Percentiles rank a stretch among this genome's conserved stretches.
These are phyloP conservation scores for Apamea anceps DNA, from an alignment of 2,888 invertebrate genomes.

Conservation along the genomic window DNA sequence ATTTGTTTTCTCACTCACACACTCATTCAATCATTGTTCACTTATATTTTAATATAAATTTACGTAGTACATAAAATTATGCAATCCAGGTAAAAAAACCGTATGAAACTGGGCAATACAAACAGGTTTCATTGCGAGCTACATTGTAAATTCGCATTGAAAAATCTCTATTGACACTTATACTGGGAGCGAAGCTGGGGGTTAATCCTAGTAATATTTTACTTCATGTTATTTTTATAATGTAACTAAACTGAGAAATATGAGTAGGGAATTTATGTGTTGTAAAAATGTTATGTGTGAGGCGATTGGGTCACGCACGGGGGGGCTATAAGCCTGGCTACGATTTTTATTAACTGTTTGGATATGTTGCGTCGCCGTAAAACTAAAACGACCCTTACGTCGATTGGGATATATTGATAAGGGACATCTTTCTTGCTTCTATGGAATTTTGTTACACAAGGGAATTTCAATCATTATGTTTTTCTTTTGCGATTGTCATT, in stretches of 20 bases:
- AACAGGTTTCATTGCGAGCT: conserved; percentile 33
- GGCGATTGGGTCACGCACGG: conserved; percentile 72
- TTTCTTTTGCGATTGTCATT: not conserved
- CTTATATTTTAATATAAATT: not conserved
- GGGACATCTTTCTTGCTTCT: conserved; percentile 36
- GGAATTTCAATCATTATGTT: not conserved
- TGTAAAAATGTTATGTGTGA: conserved; percentile 76
- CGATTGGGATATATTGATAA: conserved; percentile 58
- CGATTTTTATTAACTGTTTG: conserved; percentile 76
- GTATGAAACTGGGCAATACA: conserved; percentile 20
- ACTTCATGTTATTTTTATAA: conserved; percentile 78
- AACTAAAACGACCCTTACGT: conserved; percentile 63
- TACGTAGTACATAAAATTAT: conserved; percentile 1
- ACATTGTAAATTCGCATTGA: conserved; percentile 41
- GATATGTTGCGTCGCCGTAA: conserved; percentile 68
- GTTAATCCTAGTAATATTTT: conserved; percentile 72
- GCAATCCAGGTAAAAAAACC: conserved; percentile 6
- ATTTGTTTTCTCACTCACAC: not conserved
- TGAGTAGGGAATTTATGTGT: conserved; percentile 76
- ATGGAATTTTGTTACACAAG: conserved; percentile 17
- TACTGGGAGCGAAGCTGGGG: conserved; percentile 34
- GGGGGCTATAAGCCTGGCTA: conserved; percentile 62
- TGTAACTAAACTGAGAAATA: conserved; percentile 77
- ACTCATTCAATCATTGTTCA: not conserved
- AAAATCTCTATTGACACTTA: conserved; percentile 59